Evolutionary conservation across 1,140 invertebrate genomes (phyloP).

Genomic region (Brachionus angularis): DNA sequence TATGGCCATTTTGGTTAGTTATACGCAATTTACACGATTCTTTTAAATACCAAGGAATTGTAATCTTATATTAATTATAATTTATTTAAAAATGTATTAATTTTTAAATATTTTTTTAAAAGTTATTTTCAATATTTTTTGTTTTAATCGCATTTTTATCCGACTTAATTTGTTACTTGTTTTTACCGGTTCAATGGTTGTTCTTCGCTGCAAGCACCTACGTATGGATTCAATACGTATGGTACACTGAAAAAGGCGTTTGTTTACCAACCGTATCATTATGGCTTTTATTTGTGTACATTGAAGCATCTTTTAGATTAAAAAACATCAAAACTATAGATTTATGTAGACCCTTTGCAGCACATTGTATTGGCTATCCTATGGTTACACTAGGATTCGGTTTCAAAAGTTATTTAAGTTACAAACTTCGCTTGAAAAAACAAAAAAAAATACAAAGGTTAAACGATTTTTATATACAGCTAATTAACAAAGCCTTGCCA

Average conservation of each 20-base stretch:
- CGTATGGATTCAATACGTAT: conserved; percentile 97
- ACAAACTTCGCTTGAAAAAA: conserved; percentile 79
- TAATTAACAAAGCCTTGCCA: conserved; percentile 83
- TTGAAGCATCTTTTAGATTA: conserved; percentile 82
- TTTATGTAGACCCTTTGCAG: conserved; percentile 92
- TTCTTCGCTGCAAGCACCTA: conserved; percentile 97
- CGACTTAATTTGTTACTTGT: conserved; percentile 97
- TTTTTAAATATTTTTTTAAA: conserved; percentile 55
- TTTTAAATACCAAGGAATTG: conserved; percentile 96
- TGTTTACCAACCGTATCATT: conserved; percentile 88
- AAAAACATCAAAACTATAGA: conserved; percentile 81
- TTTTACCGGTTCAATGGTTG: conserved; percentile 95
- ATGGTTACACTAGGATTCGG: conserved; percentile 93
- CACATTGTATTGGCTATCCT: conserved; percentile 96
- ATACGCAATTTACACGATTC: conserved; percentile 93
- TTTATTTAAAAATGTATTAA: neutral
- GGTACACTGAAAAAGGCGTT: conserved; percentile 89
- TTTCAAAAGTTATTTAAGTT: conserved; percentile 88
- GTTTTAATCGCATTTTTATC: conserved; percentile 94
- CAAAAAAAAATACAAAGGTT: conserved; percentile 88
- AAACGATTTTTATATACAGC: conserved; percentile 89
- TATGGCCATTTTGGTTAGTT: conserved; percentile 97
- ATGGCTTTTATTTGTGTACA: conserved; percentile 90
- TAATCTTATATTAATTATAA: conserved; percentile 63
- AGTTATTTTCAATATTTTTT: conserved; percentile 97